These are phyloP conservation scores for Oreocharis arfaki DNA, from an alignment of 2,113 vertebrate genomes.

Conservation along the genomic window DNA sequence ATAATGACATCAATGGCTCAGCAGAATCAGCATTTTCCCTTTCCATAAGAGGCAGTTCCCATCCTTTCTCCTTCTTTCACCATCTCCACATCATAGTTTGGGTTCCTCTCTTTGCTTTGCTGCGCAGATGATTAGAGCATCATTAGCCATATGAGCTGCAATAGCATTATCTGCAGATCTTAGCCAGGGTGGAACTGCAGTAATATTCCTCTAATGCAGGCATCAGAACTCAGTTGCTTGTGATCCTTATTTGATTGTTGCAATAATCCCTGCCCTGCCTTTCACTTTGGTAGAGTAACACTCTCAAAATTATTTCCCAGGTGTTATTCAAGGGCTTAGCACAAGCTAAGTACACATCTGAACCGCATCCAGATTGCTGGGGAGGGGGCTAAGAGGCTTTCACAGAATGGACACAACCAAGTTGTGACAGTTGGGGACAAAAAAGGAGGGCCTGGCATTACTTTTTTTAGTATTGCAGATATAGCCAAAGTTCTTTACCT, in stretches of 20 bases:
- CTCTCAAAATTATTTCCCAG: background rate
- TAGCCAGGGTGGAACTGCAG: background rate
- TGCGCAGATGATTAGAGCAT: background rate
- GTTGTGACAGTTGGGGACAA: background rate
- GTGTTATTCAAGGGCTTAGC: background rate
- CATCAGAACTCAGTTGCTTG: background rate
- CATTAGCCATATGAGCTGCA: background rate
- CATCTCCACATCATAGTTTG: background rate
- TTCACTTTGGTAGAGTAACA: background rate
- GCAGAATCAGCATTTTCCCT: background rate
- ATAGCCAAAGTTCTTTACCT: background rate
- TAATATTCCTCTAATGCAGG: background rate
- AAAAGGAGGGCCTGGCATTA: background rate
- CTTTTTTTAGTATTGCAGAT: background rate
- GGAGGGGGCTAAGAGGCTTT: background rate
- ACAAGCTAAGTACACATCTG: background rate
- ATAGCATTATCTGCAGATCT: background rate
- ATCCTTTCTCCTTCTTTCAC: background rate
- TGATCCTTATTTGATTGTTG: background rate
- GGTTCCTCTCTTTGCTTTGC: background rate
- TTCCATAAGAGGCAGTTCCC: background rate
- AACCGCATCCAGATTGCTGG: background rate
- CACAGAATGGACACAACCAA: background rate
- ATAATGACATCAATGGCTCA: background rate
- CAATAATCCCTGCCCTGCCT: background rate